A percentile compares a stretch with the other conserved stretches of the same genome.
These are phyloP conservation scores for Phalera bucephala DNA, from an alignment of 2,888 invertebrate species.

Conservation along the genomic window DNA sequence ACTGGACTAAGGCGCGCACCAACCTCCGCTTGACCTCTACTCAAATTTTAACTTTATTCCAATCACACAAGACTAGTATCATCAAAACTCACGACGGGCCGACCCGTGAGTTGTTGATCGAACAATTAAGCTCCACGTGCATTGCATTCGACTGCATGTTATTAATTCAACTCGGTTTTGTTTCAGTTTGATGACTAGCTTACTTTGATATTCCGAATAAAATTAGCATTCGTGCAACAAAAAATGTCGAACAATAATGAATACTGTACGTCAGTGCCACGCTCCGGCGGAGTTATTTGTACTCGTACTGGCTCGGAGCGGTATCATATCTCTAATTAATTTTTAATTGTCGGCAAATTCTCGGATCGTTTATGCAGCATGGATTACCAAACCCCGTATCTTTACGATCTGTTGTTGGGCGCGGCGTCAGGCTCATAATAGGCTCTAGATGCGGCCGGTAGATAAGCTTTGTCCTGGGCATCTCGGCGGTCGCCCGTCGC, in stretches of 20 bases:
- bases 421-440: conserved; percentile 73
- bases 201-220: conserved; percentile 15
- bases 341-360: conserved; percentile 34
- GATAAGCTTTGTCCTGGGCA: conserved; percentile 63
- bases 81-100: not conserved
- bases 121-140: conserved; percentile 42
- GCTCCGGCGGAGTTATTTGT: conserved; percentile 14
- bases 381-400: conserved; percentile 42
- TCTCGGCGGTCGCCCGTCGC: conserved; percentile 40
- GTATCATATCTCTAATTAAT: conserved; percentile 32
- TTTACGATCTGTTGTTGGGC: conserved; percentile 62
- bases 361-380: conserved; percentile 29
- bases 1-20: conserved; percentile 47
- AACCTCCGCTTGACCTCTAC: conserved; percentile 2
- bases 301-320: conserved; percentile 14
- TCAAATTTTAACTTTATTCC: conserved; percentile 16
- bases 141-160: conserved; percentile 32
- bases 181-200: conserved; percentile 20
- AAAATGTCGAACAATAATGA: conserved; percentile 11
- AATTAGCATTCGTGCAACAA: conserved; percentile 19
- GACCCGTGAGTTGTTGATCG: conserved; percentile 30
- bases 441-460: conserved; percentile 67
- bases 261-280: conserved; percentile 16
- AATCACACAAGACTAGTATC: conserved; percentile 1
- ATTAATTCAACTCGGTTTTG: conserved; percentile 24